Percentiles rank a stretch among this genome's conserved stretches.
Conservation (phyloP, 2,888 invertebrate species). For the Sthenelais limicola region DNA sequence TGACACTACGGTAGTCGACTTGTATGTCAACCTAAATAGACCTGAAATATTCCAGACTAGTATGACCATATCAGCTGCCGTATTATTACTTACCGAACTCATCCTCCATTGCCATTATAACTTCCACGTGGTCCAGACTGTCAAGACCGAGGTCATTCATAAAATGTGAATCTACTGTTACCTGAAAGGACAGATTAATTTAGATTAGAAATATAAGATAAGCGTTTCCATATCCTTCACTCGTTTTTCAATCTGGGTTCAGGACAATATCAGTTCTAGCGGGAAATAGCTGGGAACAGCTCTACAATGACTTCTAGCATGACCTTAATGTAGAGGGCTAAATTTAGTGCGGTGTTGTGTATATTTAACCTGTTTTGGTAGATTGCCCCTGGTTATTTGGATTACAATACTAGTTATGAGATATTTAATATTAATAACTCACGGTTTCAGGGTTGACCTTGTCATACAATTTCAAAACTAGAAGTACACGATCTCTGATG, state of each 20-base stretch:
- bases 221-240: neutral
- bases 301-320: too few relatives aligned
- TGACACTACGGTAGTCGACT: too few relatives aligned
- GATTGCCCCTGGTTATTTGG: neutral
- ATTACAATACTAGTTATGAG: too few relatives aligned
- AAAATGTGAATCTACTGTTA: conserved; percentile 94
- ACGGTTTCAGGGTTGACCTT: conserved; percentile 91
- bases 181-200: conserved; percentile 75
- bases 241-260: neutral
- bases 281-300: neutral
- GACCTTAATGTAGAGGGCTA: too few relatives aligned
- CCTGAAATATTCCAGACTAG: too few relatives aligned
- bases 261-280: neutral
- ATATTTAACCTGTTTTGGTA: neutral
- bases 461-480: conserved; percentile 90
- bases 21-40: too few relatives aligned
- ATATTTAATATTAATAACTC: conserved; percentile 16
- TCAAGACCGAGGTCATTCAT: conserved; percentile 97
- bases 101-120: conserved; percentile 99
- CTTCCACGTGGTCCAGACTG: conserved; percentile 98
- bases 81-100: conserved; percentile 88
- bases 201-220: neutral
- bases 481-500: conserved; percentile 81
- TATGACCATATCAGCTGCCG: too few relatives aligned
- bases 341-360: neutral